Percentiles rank a stretch among this genome's conserved stretches.
Conservation (phyloP, 2,113 vertebrate species). For the Aplodontia rufa region DNA sequence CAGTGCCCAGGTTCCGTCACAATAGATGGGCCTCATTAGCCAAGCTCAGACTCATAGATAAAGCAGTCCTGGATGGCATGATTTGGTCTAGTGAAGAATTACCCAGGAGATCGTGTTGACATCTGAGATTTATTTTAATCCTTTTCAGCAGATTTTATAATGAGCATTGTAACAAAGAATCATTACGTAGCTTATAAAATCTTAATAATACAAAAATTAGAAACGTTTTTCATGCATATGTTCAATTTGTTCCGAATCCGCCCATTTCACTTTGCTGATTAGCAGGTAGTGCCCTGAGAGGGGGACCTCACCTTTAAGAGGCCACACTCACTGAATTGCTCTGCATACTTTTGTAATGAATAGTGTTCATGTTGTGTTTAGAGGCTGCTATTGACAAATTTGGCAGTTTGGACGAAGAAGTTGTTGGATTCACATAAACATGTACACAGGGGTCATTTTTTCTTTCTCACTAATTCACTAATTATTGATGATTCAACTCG, state of each 20-base stretch:
- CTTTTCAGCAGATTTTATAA: slow-evolving; percentile 72
- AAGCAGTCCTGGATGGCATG: slow-evolving; percentile 57
- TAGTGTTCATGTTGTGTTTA: neutral
- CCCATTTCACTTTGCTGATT: slow-evolving; percentile 38
- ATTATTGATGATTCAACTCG: neutral
- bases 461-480: neutral
- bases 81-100: slow-evolving; percentile 70
- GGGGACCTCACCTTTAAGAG: neutral
- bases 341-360: slow-evolving; percentile 6
- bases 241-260: slow-evolving; percentile 64
- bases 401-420: neutral
- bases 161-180: slow-evolving; percentile 66
- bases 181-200: slow-evolving; percentile 79
- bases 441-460: neutral
- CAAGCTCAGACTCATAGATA: slow-evolving; percentile 68
- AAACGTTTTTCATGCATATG: slow-evolving; percentile 71
- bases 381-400: neutral
- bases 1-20: neutral
- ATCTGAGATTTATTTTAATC: slow-evolving; percentile 81
- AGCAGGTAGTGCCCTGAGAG: neutral
- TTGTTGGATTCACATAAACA: neutral
- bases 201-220: slow-evolving; percentile 80
- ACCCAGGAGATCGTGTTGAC: slow-evolving; percentile 70
- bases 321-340: neutral
- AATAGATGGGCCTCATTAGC: slow-evolving; percentile 71